Percentiles rank a stretch among this genome's conserved stretches.
These are phyloP conservation scores for Aphaenogaster rudis DNA, from an alignment of 1,140 invertebrate species.

Conservation along the genomic window DNA sequence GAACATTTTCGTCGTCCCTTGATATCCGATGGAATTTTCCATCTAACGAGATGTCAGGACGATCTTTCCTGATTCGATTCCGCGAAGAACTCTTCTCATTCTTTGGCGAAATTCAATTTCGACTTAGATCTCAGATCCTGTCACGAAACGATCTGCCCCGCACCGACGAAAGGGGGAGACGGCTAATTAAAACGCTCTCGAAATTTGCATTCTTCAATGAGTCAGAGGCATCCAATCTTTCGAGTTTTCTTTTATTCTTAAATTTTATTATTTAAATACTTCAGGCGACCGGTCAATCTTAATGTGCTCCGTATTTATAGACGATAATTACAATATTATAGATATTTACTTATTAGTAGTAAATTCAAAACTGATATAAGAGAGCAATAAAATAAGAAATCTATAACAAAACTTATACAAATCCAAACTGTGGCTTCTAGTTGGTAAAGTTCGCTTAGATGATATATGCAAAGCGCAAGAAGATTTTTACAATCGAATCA, in stretches of 20 bases:
- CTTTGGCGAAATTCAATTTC: conserved; percentile 77
- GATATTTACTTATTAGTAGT: neutral
- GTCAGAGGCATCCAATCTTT: conserved; percentile 10
- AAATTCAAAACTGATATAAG: neutral
- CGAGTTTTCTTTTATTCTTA: conserved; percentile 26
- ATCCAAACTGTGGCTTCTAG: neutral
- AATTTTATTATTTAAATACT: conserved; percentile 56
- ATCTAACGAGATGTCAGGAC: conserved; percentile 74
- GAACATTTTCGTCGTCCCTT: conserved; percentile 69
- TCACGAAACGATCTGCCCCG: conserved; percentile 61
- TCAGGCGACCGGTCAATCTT: neutral
- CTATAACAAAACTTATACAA: neutral
- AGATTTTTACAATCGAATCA: conserved; percentile 54
- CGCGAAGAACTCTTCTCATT: conserved; percentile 76
- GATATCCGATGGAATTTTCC: conserved; percentile 74
- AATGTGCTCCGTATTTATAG: neutral
- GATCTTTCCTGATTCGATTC: conserved; percentile 72
- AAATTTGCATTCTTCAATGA: conserved; percentile 74
- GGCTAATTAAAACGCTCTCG: conserved; percentile 73
- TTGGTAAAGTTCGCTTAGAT: neutral
- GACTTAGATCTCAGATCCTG: conserved; percentile 70
- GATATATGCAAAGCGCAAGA: conserved; percentile 20
- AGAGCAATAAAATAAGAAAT: neutral
- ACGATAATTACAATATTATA: neutral
- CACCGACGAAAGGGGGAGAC: conserved; percentile 52